These are phyloP conservation scores for Drosophila tropicalis DNA, from an alignment of 1,140 invertebrate genomes.

Conservation along the genomic window DNA sequence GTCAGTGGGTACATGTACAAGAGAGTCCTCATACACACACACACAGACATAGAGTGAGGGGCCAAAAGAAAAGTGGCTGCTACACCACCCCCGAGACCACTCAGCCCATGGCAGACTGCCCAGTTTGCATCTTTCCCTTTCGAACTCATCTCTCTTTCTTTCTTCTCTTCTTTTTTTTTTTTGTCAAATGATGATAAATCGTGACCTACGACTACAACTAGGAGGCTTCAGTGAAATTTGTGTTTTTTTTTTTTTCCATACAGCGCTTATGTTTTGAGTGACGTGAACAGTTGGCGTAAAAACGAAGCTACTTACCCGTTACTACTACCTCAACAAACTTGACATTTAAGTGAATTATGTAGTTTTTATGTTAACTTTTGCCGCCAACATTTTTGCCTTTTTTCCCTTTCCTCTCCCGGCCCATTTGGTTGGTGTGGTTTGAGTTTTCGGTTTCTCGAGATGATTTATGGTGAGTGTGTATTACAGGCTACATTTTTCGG, in stretches of 20 bases:
- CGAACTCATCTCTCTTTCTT: not conserved
- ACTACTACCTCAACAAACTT: conserved; percentile 40
- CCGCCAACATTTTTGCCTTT: conserved; percentile 37
- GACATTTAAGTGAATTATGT: conserved; percentile 78
- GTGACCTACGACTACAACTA: conserved; percentile 54
- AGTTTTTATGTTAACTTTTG: conserved; percentile 66
- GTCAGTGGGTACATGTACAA: conserved; percentile 64
- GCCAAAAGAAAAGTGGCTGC: conserved; percentile 28
- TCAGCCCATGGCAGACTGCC: not conserved
- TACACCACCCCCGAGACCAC: conserved; percentile 13
- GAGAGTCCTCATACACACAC: conserved; percentile 35
- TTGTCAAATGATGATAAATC: conserved; percentile 81
- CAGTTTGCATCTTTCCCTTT: conserved; percentile 19
- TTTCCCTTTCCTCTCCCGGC: too few relatives aligned
- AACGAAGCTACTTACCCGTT: conserved; percentile 42
- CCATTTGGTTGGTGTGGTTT: not conserved
- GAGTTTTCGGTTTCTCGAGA: conserved; percentile 4
- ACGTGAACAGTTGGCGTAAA: conserved; percentile 53
- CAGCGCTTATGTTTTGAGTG: conserved; percentile 53
- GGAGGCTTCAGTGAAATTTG: conserved; percentile 66
- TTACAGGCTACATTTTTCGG: conserved; percentile 27
- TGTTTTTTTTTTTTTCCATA: conserved; percentile 34
- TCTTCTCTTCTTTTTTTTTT: conserved; percentile 64
- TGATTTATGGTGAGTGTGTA: conserved; percentile 54
- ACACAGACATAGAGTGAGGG: conserved; percentile 22